phyloP scores from a whole-genome alignment of 2,888 invertebrate species.

The Lasioglossum zephyrum region DNA sequence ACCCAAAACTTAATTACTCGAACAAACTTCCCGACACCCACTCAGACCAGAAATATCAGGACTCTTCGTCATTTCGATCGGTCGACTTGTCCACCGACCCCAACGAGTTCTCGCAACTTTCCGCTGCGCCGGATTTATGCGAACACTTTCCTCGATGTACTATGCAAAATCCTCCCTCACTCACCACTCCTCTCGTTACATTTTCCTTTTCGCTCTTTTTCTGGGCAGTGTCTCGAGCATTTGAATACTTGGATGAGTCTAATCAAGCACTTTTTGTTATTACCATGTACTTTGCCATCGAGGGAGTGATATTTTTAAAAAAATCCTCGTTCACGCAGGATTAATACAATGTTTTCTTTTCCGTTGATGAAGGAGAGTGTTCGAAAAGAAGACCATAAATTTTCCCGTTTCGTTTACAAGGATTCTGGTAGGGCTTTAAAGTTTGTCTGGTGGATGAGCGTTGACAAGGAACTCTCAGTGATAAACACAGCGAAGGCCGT shows the following conservation, averaged over 20 bases:
- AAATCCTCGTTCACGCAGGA: not conserved
- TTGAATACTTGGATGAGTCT: not conserved
- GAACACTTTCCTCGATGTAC: slow-evolving; percentile 5
- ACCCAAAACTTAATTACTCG: slow-evolving; percentile 56
- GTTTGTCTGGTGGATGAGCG: not conserved
- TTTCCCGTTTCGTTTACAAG: not conserved
- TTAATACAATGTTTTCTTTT: not conserved
- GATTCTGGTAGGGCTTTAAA: not conserved
- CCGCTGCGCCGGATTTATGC: slow-evolving; percentile 43
- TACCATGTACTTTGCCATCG: not conserved
- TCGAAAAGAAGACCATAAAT: not conserved
- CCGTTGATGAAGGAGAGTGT: not conserved
- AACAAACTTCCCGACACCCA: slow-evolving; percentile 40
- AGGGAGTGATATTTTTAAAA: not conserved
- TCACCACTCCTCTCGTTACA: not conserved
- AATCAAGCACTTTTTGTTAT: not conserved
- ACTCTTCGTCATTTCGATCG: slow-evolving; percentile 31
- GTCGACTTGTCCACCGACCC: slow-evolving; percentile 30
- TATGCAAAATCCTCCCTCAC: not conserved
- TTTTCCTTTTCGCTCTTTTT: too few species aligned
- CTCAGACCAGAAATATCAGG: slow-evolving; percentile 46
- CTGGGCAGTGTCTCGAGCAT: not conserved
- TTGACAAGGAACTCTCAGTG: not conserved
- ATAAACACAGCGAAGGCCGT: not conserved
- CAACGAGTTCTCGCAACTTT: slow-evolving; percentile 7